These are phyloP conservation scores for Puntigrus tetrazona DNA, from an alignment of 2,113 vertebrate species.

Conservation along the genomic window DNA sequence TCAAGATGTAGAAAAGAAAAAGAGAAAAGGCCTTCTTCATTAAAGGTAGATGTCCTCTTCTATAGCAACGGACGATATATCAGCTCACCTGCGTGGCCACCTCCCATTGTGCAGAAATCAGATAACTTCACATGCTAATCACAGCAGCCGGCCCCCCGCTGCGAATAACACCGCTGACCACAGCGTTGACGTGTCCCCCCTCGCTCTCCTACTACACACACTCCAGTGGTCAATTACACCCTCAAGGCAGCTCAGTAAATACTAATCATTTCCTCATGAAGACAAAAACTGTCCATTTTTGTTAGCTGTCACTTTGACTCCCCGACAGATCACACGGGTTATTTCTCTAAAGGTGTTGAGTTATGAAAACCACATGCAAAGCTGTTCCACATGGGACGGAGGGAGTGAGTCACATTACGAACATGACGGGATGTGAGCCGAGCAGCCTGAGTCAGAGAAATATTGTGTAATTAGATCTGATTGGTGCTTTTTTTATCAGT, in stretches of 20 bases:
- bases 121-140: slow-evolving; percentile 55
- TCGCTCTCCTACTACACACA: not conserved
- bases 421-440: not conserved
- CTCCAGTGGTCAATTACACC: slow-evolving; percentile 35
- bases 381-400: slow-evolving; percentile 7
- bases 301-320: slow-evolving; percentile 25
- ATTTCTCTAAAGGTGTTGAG: slow-evolving; percentile 33
- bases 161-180: slow-evolving; percentile 41
- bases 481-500: not conserved
- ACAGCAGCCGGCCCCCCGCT: slow-evolving; percentile 32
- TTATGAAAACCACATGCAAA: slow-evolving; percentile 33
- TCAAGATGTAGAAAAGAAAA: slow-evolving; percentile 31
- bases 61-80: slow-evolving; percentile 38
- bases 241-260: slow-evolving; percentile 33
- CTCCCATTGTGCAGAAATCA: slow-evolving; percentile 8
- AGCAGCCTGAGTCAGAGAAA: not conserved
- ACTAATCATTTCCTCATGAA: slow-evolving; percentile 34
- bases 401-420: slow-evolving; percentile 5
- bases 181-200: not conserved
- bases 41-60: slow-evolving; percentile 17
- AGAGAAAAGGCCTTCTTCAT: slow-evolving; percentile 15
- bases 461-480: not conserved
- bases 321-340: slow-evolving; percentile 2
- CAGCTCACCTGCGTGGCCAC: slow-evolving; percentile 21
- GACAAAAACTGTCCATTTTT: slow-evolving; percentile 28